phyloP scores from a whole-genome alignment of 2,113 vertebrate species.

The Turdus rufiventris region DNA sequence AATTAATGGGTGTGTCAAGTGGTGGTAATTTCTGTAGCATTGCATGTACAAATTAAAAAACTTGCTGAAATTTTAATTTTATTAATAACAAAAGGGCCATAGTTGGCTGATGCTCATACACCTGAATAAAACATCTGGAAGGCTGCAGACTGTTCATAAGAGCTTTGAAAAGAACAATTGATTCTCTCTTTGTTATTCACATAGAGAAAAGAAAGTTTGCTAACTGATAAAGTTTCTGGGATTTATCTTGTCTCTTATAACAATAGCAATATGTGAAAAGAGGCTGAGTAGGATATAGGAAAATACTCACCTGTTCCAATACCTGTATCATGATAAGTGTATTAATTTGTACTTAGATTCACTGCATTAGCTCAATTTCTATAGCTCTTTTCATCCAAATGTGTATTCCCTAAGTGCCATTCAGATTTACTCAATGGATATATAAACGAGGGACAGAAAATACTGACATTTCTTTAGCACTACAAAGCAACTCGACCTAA shows the following conservation, averaged over 20 bases:
- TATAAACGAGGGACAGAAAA: not conserved
- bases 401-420: not conserved
- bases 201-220: not conserved
- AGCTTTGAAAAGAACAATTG: conserved; percentile 2
- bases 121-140: conserved; percentile 5
- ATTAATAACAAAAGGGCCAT: conserved; percentile 36
- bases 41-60: not conserved
- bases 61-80: conserved; percentile 50
- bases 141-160: conserved; percentile 1
- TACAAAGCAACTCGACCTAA: not conserved
- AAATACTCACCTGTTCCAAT: not conserved
- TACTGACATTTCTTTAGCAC: not conserved
- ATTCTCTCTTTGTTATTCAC: not conserved
- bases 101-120: not conserved
- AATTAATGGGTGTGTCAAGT: not conserved
- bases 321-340: not conserved
- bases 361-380: not conserved
- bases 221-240: not conserved
- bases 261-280: not conserved
- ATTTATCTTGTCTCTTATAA: not conserved
- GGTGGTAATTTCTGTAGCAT: not conserved
- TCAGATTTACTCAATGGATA: not conserved
- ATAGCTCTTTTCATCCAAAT: not conserved
- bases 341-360: conserved; percentile 1
- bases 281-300: not conserved